Base-by-base conservation (phyloP, 2,888 invertebrate genomes). In the Melieria picta region DNA sequence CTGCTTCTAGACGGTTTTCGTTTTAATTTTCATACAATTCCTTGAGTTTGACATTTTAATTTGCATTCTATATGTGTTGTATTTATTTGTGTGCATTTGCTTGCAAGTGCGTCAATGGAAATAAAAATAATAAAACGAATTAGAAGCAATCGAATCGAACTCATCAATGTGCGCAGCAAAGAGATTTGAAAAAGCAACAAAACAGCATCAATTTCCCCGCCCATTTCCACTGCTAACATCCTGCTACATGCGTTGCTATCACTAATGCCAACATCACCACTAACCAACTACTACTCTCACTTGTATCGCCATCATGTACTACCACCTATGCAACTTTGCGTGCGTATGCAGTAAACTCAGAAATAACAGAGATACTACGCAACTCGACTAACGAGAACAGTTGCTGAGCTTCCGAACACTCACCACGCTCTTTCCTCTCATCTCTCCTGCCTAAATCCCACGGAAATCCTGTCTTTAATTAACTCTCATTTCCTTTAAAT, bases 111-210 rank as follows among this genome's bases (percentile, higher is more conserved):
- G 69, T 62, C 71, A 48, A 45, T 45, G 42, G 6, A 60, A 61
- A 61, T 55, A 30, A 58, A 56, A 80, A 81, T 81, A 77, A 63
- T 77, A 77, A 80, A 79, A 81, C 80, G 77, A 80, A 78, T 71
- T 72, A 72, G 76, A 73, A 55, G 56, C 69, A 75, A 75, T 65
- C 71, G 45, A 55, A 71, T 71, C 71, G 50, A 77, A 69, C 67
- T 71, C 68, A 72, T 76, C 75, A 75, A 77, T 78, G 77, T 77
- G 78, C 74, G 76, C 76, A 75, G 77, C 77, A 76, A 78, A 75
- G 65, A 62, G 61, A 64, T 46, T 16, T 65, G 71, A 56, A 66
- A 71, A 45, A 64, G 11, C 55, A 58, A 58, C 60, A 69, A 71
- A 76, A 69, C 69, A 74, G 74, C 71, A 72, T 71, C 67, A 69